These are phyloP conservation scores for Dermatemys mawii DNA, from an alignment of 2,113 vertebrate genomes.

Conservation along the genomic window DNA sequence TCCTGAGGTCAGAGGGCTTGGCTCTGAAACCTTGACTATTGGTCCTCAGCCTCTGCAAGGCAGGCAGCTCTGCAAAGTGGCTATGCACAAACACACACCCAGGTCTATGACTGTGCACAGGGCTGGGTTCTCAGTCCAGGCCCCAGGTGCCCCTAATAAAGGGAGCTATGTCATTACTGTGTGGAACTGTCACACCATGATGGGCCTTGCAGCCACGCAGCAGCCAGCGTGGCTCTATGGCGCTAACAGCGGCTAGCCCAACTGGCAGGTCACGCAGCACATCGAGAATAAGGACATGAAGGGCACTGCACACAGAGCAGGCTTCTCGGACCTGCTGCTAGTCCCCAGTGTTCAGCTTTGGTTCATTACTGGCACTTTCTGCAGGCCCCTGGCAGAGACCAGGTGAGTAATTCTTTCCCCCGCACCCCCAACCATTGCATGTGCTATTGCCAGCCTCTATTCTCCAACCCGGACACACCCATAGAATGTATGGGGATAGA, in stretches of 20 bases:
- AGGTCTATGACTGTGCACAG: too few species aligned
- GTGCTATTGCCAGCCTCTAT: neutral
- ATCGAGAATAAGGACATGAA: neutral
- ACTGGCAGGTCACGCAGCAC: neutral
- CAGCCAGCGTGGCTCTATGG: too few species aligned
- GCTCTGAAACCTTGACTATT: neutral
- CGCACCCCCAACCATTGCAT: neutral
- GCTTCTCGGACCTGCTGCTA: neutral
- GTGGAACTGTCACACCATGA: too few species aligned
- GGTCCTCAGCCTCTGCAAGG: neutral
- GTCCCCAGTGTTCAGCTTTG: neutral
- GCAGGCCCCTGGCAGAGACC: neutral
- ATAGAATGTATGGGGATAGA: too few species aligned
- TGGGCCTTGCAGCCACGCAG: too few species aligned
- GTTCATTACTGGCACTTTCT: neutral
- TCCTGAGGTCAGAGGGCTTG: too few species aligned
- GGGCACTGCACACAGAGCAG: neutral
- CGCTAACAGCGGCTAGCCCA: too few species aligned
- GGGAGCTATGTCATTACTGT: too few species aligned
- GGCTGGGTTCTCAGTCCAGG: neutral
- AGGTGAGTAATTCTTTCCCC: neutral
- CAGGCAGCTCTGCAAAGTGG: neutral
- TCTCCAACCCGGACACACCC: rapidly evolving
- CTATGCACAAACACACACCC: neutral
- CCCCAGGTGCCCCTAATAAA: neutral